Evolutionary conservation across 1,140 invertebrate species (phyloP), one percentile per base, ranked within the genome.

Genomic region (Ostrea edulis): DNA sequence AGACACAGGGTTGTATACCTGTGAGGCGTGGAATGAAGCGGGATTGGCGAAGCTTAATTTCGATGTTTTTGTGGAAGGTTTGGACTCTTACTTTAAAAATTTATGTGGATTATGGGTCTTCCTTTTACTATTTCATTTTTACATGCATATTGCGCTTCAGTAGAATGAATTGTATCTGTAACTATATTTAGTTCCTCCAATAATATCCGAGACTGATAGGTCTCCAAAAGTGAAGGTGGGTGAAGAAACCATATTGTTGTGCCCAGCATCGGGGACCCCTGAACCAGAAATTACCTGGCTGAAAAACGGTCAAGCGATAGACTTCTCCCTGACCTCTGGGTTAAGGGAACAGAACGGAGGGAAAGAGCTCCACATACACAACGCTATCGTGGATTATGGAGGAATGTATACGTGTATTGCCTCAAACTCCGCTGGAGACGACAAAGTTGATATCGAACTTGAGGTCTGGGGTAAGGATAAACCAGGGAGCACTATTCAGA

Each of bases 1-100:
- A 68, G 95, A 96, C 84, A 91, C 93, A 71, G 96, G 94, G 9
- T 90, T 89, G 12, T 96, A 96, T 91, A 94, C 92, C 8, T 96
- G 96, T 91, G 87, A 95, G 25, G 96, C 95, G 25, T 90, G 90
- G 8, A 96, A 96, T 91, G 90, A 92, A 22, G 95, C 95, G 44
- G 95, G 95, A 11, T 91, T 94, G 81, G 92, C 92, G 0, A 91
- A 90, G 44, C 90, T 95, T 52, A 71, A 90, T 11, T 95, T 95
- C 89, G 89, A 94, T 53, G 90, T 96, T 12, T 86, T 91, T 86
- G 94, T 95, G n/a, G 92, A 94, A 89, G 93, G 94, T 94, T 29
- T 90, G 91, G 82, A 62, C 20, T 17, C 55, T 58, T 17, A 20
- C 5, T 62, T 62, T 17, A 62, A 7, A 44, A 44, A 44, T 44